A percentile compares a stretch with the other conserved stretches of the same genome.
Conservation (phyloP, 2,888 invertebrate species). For the Trichogramma evanescens region DNA sequence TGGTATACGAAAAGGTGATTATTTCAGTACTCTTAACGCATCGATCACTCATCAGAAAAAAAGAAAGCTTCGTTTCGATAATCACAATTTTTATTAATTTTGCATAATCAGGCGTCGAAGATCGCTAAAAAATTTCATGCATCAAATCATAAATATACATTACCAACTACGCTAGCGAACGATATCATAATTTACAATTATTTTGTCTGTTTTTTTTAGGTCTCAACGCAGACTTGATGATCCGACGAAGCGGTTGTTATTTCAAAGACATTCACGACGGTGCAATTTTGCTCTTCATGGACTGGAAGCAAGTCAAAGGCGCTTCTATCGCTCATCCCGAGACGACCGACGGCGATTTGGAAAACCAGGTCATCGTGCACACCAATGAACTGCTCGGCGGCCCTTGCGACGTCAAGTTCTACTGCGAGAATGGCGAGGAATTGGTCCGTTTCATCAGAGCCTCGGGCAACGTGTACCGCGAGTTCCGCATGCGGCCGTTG, state of each 20-base stretch:
- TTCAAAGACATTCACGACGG: constrained; percentile 52
- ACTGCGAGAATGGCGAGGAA: constrained; percentile 47
- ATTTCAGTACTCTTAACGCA: too few species aligned
- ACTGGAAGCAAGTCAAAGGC: constrained; percentile 57
- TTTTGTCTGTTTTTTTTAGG: constrained; percentile 34
- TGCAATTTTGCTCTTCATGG: constrained; percentile 50
- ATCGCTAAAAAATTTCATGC: not conserved
- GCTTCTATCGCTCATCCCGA: constrained; percentile 48
- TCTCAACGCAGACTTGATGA: constrained; percentile 54
- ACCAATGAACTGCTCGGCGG: constrained; percentile 55
- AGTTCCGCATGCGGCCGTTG: constrained; percentile 27
- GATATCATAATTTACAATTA: not conserved
- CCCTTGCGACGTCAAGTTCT: constrained; percentile 50
- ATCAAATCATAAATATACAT: not conserved
- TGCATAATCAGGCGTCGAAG: too few species aligned
- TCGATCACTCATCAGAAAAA: too few species aligned
- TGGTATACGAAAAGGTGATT: too few species aligned
- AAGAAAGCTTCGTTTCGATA: too few species aligned
- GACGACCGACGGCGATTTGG: constrained; percentile 45
- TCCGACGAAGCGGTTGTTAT: constrained; percentile 53
- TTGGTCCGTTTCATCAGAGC: constrained; percentile 48
- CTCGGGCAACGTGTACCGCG: constrained; percentile 43
- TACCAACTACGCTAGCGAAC: not conserved
- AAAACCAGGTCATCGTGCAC: constrained; percentile 56
- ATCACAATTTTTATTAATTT: too few species aligned